Conservation (phyloP, 2,797 vertebrate species). For the Typhlichthys eigenmanni region DNA sequence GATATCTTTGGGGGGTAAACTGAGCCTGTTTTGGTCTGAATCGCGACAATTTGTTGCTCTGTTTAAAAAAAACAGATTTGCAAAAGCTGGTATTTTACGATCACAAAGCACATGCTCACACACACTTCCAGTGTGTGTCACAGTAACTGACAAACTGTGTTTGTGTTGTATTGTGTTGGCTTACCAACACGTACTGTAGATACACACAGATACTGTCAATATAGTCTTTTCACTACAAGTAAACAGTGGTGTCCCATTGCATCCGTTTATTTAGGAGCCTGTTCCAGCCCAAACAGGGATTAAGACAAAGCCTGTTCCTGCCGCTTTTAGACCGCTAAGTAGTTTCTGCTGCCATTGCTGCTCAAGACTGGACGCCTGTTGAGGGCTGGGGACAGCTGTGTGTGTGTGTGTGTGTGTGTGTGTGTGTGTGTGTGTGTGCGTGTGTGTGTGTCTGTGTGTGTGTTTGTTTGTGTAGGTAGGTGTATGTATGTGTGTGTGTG, state of each 20-base stretch:
- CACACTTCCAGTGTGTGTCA: too few species aligned
- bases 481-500: neutral
- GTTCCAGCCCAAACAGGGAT: constrained; percentile 67
- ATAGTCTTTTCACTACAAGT: constrained; percentile 41
- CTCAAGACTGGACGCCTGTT: constrained; percentile 33
- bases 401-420: constrained; percentile 3
- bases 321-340: constrained; percentile 69
- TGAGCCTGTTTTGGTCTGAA: too few species aligned
- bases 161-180: too few species aligned
- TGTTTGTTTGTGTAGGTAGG: neutral
- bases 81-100: too few species aligned
- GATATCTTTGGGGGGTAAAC: too few species aligned
- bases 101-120: too few species aligned
- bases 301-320: constrained; percentile 55
- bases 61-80: too few species aligned
- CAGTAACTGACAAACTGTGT: too few species aligned
- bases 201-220: too few species aligned
- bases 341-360: constrained; percentile 53
- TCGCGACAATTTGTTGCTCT: too few species aligned
- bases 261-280: constrained; percentile 62
- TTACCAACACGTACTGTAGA: too few species aligned
- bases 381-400: constrained; percentile 50
- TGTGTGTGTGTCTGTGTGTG: neutral
- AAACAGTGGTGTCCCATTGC: constrained; percentile 70
- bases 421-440: neutral